Percentiles rank a stretch among this genome's conserved stretches.
Conservation (phyloP, 2,113 vertebrate species). For the Meleagris gallopavo region DNA sequence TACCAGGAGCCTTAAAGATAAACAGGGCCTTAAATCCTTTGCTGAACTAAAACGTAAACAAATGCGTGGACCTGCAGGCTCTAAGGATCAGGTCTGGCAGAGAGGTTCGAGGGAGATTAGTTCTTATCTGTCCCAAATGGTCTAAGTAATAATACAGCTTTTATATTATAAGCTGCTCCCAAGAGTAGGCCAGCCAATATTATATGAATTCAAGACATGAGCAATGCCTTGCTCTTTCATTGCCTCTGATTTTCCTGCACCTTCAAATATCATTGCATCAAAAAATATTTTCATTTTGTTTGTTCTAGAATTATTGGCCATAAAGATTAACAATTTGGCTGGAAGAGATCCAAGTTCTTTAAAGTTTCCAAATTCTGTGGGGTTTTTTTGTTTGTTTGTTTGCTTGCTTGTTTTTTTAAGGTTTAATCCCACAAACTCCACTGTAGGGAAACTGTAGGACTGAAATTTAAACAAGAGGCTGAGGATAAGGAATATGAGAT, state of each 20-base stretch:
- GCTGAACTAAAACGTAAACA: constrained; percentile 33
- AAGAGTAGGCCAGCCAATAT: not conserved
- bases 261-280: not conserved
- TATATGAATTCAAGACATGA: accelerated
- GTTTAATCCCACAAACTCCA: not conserved
- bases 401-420: not conserved
- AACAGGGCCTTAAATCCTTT: constrained; percentile 31
- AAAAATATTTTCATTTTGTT: not conserved
- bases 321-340: not conserved
- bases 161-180: not conserved
- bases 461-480: not conserved
- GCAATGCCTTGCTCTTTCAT: not conserved
- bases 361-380: not conserved
- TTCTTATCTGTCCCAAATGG: not conserved
- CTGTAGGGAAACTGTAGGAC: not conserved
- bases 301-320: not conserved
- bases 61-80: not conserved
- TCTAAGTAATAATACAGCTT: not conserved
- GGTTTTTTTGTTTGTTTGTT: not conserved
- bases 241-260: not conserved
- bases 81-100: not conserved
- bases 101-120: not conserved
- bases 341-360: not conserved
- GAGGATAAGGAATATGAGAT: not conserved
- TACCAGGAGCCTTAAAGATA: not conserved